Conservation (phyloP, 2,888 invertebrate genomes). For the Epsilonema sp. region DNA sequence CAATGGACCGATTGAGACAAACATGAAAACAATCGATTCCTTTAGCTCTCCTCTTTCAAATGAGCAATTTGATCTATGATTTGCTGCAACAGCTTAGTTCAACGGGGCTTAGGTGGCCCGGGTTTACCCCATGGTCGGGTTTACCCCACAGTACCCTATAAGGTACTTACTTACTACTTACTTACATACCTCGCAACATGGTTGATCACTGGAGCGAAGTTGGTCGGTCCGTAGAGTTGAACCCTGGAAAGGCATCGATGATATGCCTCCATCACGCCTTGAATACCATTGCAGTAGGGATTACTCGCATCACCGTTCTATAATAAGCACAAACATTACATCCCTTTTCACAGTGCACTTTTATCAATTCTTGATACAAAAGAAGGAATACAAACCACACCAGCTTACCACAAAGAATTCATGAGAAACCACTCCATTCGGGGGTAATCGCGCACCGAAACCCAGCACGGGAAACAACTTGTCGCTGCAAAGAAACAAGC, state of each 20-base stretch:
- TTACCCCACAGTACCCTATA: no score
- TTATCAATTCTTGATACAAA: no score
- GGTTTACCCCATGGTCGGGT: no score
- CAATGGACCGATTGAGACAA: no score
- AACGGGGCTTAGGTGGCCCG: no score
- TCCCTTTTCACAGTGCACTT: not conserved
- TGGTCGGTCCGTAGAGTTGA: conserved; percentile 39
- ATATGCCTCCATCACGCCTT: conserved; percentile 36
- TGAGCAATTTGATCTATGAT: not conserved
- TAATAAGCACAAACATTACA: not conserved
- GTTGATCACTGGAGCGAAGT: conserved; percentile 39
- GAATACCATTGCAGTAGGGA: conserved; percentile 36
- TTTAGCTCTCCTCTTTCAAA: not conserved
- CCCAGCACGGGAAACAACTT: conserved; percentile 37
- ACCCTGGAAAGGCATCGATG: conserved; percentile 34
- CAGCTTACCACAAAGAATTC: conserved; percentile 21
- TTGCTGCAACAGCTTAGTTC: no score
- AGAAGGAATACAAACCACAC: no score
- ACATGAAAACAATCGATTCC: no score
- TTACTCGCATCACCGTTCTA: conserved; percentile 36
- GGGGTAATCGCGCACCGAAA: conserved; percentile 34
- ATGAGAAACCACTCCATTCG: conserved; percentile 34
- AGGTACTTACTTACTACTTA: no score
- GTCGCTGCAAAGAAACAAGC: conserved; percentile 28
- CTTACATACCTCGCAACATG: conserved; percentile 32